Percentiles rank a stretch among this genome's conserved stretches.
phyloP scores from a whole-genome alignment of 2,113 vertebrate species.

The Poicephalus meyeri region DNA sequence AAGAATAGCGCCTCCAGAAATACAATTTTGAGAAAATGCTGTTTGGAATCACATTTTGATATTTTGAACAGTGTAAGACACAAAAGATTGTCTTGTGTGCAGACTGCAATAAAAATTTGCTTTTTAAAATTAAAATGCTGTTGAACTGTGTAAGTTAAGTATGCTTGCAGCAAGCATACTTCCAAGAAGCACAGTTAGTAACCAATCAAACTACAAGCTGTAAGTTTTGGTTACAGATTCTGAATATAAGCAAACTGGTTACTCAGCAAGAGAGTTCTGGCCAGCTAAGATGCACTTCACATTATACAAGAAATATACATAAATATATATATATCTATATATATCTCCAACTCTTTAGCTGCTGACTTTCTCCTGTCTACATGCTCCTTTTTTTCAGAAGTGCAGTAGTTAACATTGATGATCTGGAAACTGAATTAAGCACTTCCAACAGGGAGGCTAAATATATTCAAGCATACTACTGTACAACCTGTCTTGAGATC shows the following conservation, averaged over 20 bases:
- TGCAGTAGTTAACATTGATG: background rate
- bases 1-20: background rate
- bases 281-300: background rate
- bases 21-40: background rate
- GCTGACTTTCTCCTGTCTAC: background rate
- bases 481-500: background rate
- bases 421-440: background rate
- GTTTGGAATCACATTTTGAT: background rate
- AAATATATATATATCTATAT: accelerated
- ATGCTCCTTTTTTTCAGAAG: background rate
- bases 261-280: background rate
- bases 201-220: background rate
- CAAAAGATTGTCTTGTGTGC: background rate
- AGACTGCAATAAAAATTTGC: background rate
- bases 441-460: background rate
- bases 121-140: background rate
- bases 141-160: background rate
- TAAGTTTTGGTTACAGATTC: background rate
- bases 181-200: background rate
- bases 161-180: background rate
- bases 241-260: background rate
- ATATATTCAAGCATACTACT: background rate
- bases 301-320: background rate
- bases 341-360: background rate
- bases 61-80: background rate